Percentiles rank a stretch among this genome's conserved stretches.
Evolutionary conservation across 2,113 vertebrate species (phyloP).

Genomic region (Casuarius casuarius): DNA sequence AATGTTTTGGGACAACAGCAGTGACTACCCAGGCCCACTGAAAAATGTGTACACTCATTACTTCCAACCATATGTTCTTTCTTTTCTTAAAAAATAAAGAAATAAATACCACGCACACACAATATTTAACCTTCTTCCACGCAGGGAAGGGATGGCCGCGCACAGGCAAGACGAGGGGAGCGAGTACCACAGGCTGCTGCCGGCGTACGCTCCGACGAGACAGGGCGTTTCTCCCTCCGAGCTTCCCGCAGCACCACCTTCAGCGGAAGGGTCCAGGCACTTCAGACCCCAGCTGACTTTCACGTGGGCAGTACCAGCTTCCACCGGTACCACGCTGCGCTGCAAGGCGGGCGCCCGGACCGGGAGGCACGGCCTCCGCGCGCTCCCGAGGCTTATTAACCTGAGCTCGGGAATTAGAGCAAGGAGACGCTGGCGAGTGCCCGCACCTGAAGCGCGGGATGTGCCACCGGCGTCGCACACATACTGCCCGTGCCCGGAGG

Average conservation of each 20-base stretch:
- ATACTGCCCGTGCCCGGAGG: neutral
- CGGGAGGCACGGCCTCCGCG: no score
- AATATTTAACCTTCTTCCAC: neutral
- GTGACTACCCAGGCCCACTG: neutral
- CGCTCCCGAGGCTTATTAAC: neutral
- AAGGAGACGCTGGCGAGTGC: neutral
- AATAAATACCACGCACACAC: neutral
- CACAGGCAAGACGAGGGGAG: neutral
- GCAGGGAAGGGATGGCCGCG: neutral
- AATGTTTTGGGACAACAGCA: neutral
- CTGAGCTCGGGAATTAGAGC: neutral
- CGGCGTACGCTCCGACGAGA: neutral
- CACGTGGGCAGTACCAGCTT: neutral
- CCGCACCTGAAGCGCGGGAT: neutral
- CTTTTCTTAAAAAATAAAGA: neutral
- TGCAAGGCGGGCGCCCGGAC: no score
- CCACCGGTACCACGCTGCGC: no score
- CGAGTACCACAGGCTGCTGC: neutral
- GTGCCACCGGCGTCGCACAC: neutral
- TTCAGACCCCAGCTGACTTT: neutral
- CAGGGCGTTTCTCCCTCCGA: neutral
- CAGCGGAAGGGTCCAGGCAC: neutral
- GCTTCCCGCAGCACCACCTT: neutral
- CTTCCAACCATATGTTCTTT: neutral
- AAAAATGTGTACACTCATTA: neutral